Evolutionary conservation across 2,797 vertebrate species (phyloP), one percentile per base, ranked within the genome.

Genomic region (Sebastes nivosus): DNA sequence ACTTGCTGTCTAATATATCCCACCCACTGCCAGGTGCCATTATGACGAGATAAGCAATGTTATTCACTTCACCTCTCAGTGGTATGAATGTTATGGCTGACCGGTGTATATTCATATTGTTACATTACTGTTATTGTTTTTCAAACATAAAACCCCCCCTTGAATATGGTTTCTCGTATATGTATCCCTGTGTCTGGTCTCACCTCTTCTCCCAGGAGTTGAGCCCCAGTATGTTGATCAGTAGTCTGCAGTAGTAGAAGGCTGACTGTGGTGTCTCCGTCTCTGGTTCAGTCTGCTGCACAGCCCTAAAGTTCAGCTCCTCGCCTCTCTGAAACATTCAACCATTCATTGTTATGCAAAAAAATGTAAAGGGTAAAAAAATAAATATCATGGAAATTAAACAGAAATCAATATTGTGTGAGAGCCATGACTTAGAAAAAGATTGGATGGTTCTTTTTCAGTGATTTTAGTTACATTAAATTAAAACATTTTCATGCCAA

Each of bases 201-300:
- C 95, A 99, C 98, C 98, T 98, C 92, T 99, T 99, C 93, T 99
- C 98, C 98, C 98, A 99, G 73, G 98, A 99, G 95, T 99, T 99
- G 95, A 99, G 98, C 84, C 98, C 98, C 89, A 99, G 95, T 92
- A 99, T 97, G 95, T 98, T 99, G 90, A 99, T 97, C 80, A 99
- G 96, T 61, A 99, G 95, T 83, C 98, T 96, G 95, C 98, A 98
- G 94, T 99, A 99, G 95, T 99, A 99, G 96, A 99, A 99, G 72
- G 97, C 97, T 0, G 98, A 99, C 89, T 97, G 97, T 2, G 98
- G 97, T 18, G 96, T 97, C 90, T 98, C 96, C 57, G 97, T 96
- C 18, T 92, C 93, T 57, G 97, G 97, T 86, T 99, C 97, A 0
- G 97, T 94, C 91, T 99, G 98, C 72, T 96, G 96, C 89, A 96